Conservation (phyloP, 2,113 vertebrate species). For the Castor canadensis region DNA sequence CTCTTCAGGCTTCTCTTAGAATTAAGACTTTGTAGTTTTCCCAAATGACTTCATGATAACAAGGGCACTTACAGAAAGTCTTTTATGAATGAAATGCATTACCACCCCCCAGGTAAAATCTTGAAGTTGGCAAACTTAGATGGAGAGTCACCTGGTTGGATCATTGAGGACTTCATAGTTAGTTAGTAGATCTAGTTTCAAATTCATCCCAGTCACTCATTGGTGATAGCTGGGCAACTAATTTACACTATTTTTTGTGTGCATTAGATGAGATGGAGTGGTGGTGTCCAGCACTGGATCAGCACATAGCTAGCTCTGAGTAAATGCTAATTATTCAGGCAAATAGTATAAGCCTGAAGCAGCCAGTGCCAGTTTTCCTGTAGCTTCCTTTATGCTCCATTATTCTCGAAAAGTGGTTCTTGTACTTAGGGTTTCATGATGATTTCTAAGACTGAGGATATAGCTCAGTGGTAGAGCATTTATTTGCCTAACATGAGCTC, state of each 20-base stretch:
- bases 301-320: not conserved
- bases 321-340: no score
- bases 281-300: not conserved
- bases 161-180: not conserved
- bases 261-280: not conserved
- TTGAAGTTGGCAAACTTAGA: not conserved
- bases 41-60: not conserved
- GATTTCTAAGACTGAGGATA: no score
- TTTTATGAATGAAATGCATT: not conserved
- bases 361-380: no score
- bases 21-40: not conserved
- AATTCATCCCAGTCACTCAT: not conserved
- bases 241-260: not conserved
- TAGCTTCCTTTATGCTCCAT: no score
- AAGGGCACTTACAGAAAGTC: not conserved
- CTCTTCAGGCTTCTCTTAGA: not conserved
- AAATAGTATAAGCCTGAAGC: not conserved
- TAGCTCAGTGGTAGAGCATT: no score
- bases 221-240: not conserved
- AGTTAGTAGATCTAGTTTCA: not conserved
- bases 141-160: not conserved
- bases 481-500: no score
- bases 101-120: not conserved
- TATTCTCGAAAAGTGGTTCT: no score
- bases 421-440: no score